phyloP scores from a whole-genome alignment of 2,797 vertebrate genomes.

The Neosalanx taihuensis region DNA sequence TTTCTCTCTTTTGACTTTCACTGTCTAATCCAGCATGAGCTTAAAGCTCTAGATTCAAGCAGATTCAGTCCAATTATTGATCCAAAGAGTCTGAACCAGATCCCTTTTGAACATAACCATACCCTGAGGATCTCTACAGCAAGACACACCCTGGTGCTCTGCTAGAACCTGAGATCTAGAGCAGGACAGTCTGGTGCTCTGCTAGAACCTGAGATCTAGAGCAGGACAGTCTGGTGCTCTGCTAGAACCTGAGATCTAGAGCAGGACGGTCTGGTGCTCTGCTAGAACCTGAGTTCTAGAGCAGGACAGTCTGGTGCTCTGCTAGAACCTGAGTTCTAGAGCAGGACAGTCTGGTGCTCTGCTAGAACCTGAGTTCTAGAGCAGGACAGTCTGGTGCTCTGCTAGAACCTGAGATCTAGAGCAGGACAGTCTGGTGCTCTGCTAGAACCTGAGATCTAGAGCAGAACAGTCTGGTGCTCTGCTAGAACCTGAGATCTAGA shows the following conservation, averaged over 20 bases:
- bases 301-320: no score
- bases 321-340: background rate
- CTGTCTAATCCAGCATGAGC: background rate
- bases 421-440: no score
- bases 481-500: no score
- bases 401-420: background rate
- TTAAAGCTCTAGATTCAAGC: background rate
- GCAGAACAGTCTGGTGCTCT: no score
- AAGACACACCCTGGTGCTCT: background rate
- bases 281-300: no score
- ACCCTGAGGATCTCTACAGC: background rate
- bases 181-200: background rate
- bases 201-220: background rate
- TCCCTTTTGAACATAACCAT: background rate
- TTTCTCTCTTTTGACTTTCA: background rate
- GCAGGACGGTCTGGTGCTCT: no score
- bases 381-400: background rate
- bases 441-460: no score
- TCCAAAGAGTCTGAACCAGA: background rate
- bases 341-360: background rate
- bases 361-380: background rate
- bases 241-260: no score
- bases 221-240: no score
- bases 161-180: background rate
- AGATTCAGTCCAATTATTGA: constrained; percentile 8